Base-by-base conservation (phyloP, 2,797 vertebrate species). In the Lagodon rhomboides region DNA sequence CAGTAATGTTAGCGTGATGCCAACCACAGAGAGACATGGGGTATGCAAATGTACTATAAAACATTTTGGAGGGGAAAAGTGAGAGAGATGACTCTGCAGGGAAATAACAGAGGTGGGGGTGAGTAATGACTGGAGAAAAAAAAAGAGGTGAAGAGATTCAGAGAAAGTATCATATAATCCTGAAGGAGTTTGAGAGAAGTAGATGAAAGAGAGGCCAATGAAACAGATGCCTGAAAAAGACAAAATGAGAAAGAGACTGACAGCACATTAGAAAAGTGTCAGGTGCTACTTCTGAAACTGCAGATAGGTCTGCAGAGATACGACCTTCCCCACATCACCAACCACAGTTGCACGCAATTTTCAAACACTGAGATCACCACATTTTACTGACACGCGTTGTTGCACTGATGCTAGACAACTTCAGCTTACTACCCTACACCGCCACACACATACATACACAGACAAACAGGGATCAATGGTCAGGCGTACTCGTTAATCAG, bases 231-330 rank as follows among this genome's bases (percentile, higher is more conserved):
- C 66, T 23, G 22, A 25, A n/a, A 63, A 6, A 61, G 25, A 64
- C 9, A 23, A 30, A 27, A 41, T 62, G 34, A 41, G 20, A 44
- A 2, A 66, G 34, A 41, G 20, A 44, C 2, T 34, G 62, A 47
- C 73, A 72, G 70, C 76, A 82, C 46, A 75, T 72, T 20, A 54
- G 62, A 18, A 10, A 47, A 27, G 49, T 1, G 17, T 30, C 15
- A 1, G 47, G 20, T 30, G 18, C 9, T 41, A 10, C 18, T 51
- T 59, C 18, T 54, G 20, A 69, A 70, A 59, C 38, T n/a, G 43
- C 38, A 66, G 18, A 30, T 18, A 20, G 34, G 47, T 7, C 10
- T 20, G 16, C 47, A 18, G 41, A 17, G 41, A 2, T 25, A 12
- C 25, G 20, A 77, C 13, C 27, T 54, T 68, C 62, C 61, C 27